A percentile compares a stretch with the other conserved stretches of the same genome.
Evolutionary conservation across 1,140 invertebrate genomes (phyloP).

Genomic region (Nasonia longicornis): DNA sequence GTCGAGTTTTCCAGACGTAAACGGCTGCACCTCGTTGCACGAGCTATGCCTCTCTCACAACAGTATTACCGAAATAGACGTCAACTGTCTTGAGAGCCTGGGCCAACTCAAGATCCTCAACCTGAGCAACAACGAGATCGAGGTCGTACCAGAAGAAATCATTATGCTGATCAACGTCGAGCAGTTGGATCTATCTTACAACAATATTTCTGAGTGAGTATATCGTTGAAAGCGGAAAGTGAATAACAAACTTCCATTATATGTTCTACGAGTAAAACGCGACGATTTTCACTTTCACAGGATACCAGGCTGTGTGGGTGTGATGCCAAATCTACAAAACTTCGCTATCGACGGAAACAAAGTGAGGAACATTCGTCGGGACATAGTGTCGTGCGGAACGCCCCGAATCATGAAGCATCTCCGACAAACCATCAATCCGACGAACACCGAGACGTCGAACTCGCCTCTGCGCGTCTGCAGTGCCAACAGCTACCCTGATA

Average conservation of each 20-base stretch:
- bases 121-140: slow-evolving; percentile 81
- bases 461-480: slow-evolving; percentile 46
- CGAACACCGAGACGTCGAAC: slow-evolving; percentile 62
- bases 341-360: slow-evolving; percentile 89
- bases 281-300: slow-evolving; percentile 65
- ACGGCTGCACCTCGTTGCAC: slow-evolving; percentile 76
- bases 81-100: slow-evolving; percentile 76
- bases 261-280: slow-evolving; percentile 8
- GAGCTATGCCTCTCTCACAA: slow-evolving; percentile 87
- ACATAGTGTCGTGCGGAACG: slow-evolving; percentile 86
- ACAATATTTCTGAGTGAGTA: slow-evolving; percentile 78
- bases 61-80: slow-evolving; percentile 77
- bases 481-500: slow-evolving; percentile 74
- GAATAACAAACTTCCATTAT: not conserved
- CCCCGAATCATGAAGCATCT: slow-evolving; percentile 84
- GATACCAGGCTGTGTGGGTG: slow-evolving; percentile 80
- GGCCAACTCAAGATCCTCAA: slow-evolving; percentile 80
- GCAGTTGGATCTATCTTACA: slow-evolving; percentile 86
- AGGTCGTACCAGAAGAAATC: slow-evolving; percentile 82
- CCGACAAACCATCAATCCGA: slow-evolving; percentile 72
- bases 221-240: not conserved
- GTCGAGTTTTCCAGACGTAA: slow-evolving; percentile 75
- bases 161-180: slow-evolving; percentile 80
- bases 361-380: slow-evolving; percentile 79
- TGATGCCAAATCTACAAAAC: slow-evolving; percentile 84